These are phyloP conservation scores for Brachionus manjavacas DNA, from an alignment of 1,140 invertebrate species.

Conservation along the genomic window DNA sequence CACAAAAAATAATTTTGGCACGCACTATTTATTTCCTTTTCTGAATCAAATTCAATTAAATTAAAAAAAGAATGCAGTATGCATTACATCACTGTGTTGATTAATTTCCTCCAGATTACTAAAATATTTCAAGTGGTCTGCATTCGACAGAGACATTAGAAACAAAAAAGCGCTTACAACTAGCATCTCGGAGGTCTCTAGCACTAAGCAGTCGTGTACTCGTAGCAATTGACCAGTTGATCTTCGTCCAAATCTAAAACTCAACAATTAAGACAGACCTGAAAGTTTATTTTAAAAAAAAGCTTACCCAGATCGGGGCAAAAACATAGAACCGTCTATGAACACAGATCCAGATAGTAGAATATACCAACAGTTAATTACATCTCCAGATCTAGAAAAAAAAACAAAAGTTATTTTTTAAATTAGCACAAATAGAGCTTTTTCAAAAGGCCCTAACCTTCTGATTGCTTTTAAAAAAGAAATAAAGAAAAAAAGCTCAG, in stretches of 20 bases:
- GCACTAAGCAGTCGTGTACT: constrained; percentile 72
- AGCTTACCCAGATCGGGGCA: constrained; percentile 73
- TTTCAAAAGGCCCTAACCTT: neutral
- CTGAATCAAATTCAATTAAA: neutral
- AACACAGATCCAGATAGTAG: constrained; percentile 77
- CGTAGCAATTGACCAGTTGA: constrained; percentile 62
- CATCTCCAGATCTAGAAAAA: constrained; percentile 69
- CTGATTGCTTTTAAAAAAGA: neutral
- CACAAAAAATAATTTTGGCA: neutral
- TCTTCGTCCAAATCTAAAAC: constrained; percentile 72
- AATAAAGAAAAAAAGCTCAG: neutral
- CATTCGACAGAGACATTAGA: neutral
- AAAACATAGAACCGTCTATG: constrained; percentile 79
- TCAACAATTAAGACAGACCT: constrained; percentile 46
- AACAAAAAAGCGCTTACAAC: constrained; percentile 62
- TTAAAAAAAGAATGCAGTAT: too few relatives aligned
- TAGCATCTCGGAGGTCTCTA: constrained; percentile 80
- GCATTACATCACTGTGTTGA: neutral
- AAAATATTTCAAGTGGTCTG: constrained; percentile 6
- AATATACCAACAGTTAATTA: constrained; percentile 77
- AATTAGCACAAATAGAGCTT: constrained; percentile 44
- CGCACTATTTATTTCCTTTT: neutral
- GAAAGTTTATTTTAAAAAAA: constrained; percentile 27
- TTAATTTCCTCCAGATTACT: neutral
- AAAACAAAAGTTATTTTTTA: neutral